These are phyloP conservation scores for Hyles euphorbiae DNA, from an alignment of 1,140 invertebrate species.

Conservation along the genomic window DNA sequence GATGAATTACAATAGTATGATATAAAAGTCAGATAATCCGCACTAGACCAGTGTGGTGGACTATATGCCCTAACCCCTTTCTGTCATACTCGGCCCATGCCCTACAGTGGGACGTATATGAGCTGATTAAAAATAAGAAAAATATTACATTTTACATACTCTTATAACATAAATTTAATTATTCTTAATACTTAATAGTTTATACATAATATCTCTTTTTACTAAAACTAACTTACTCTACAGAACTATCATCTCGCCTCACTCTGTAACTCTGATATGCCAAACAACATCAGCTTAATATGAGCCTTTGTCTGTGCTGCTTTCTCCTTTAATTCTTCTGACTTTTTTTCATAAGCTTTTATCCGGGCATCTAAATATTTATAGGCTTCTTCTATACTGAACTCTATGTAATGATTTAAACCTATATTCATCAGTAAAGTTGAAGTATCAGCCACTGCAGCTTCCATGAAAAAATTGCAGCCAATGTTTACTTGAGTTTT, in stretches of 20 bases:
- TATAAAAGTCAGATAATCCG: no score
- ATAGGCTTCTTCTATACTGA: slow-evolving; percentile 82
- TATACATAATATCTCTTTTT: no score
- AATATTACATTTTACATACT: no score
- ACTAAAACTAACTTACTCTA: no score
- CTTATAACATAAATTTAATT: no score
- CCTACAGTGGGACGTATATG: no score
- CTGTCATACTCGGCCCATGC: no score
- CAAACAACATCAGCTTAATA: slow-evolving; percentile 86
- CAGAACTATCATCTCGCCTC: neutral
- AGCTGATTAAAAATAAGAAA: no score
- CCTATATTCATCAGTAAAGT: slow-evolving; percentile 85
- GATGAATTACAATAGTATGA: no score
- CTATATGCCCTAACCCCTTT: no score
- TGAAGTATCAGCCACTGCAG: slow-evolving; percentile 81
- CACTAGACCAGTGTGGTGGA: no score
- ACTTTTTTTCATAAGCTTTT: slow-evolving; percentile 79
- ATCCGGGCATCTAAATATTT: slow-evolving; percentile 83
- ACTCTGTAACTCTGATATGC: slow-evolving; percentile 76
- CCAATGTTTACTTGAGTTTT: slow-evolving; percentile 89
- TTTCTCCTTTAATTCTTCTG: slow-evolving; percentile 78
- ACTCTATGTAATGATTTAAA: slow-evolving; percentile 84
- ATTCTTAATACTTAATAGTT: no score
- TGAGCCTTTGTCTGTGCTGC: slow-evolving; percentile 84
- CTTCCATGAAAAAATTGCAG: slow-evolving; percentile 85